These are phyloP conservation scores for Calidris pugnax DNA, from an alignment of 2,113 vertebrate genomes.

Conservation along the genomic window DNA sequence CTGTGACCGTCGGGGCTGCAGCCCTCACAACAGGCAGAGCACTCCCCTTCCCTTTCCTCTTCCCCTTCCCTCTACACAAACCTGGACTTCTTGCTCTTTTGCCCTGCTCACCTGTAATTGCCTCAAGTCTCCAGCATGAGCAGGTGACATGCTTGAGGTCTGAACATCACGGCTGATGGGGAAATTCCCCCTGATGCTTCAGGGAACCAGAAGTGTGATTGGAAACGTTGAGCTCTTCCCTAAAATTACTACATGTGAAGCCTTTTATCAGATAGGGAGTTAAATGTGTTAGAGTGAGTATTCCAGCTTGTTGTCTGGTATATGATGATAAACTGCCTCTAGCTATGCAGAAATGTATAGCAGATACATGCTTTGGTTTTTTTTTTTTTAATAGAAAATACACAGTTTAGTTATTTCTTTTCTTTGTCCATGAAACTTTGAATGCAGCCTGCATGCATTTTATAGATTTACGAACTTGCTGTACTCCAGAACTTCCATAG, in stretches of 20 bases:
- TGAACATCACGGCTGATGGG: neutral
- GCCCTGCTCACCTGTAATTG: fast-evolving
- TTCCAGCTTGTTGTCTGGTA: neutral
- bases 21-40: no score
- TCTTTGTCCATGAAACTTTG: neutral
- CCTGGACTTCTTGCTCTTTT: neutral
- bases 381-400: neutral
- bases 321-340: neutral
- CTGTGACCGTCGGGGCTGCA: fast-evolving
- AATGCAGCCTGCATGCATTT: neutral
- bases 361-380: neutral
- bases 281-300: fast-evolving
- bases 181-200: neutral
- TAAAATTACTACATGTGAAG: neutral
- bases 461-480: neutral
- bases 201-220: neutral
- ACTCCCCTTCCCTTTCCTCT: neutral
- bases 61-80: neutral
- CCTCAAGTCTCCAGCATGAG: neutral
- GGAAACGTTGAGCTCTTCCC: neutral
- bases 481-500: neutral
- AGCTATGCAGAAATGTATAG: neutral
- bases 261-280: neutral
- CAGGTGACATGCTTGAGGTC: fast-evolving
- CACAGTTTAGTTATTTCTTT: neutral